Evolutionary conservation across 2,888 invertebrate species (phyloP), one percentile per base, ranked within the genome.

Genomic region (Microctonus hyperodae): DNA sequence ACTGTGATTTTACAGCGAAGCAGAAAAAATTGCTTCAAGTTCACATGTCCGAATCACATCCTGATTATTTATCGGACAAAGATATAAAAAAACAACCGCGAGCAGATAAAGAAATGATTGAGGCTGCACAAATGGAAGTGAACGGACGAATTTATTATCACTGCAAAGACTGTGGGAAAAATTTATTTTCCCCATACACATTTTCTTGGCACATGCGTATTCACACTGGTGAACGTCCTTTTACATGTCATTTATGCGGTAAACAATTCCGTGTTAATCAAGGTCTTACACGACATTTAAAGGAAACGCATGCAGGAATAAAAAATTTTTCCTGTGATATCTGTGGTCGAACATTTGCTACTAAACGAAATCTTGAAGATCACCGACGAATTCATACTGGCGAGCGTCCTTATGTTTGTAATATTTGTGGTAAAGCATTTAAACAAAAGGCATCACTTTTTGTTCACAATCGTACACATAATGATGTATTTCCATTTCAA

Each of bases 251-350:
- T 79, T 77, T 89, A 22, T 90, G 90, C 78, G 90, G 90, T 2
- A 89, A 89, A 73, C 88, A 88, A 76, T 90, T 90, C 81, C 85
- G 90, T 23, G 87, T 90, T n/a, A 88, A 88, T 16, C 87, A 88
- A 80, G 90, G 90, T 0, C 81, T 90, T 28, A 87, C 87, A 55
- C 84, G 90, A 1, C 90, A 91, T 76, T 75, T 90, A 25, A 85
- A 87, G 23, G 89, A 90, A 73, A 90, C 90, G 1, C 90, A 90
- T 81, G 87, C 88, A 72, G 86, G 88, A 2, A 85, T 87, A 4
- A 88, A 88, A 70, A 88, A 88, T 16, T 88, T 87, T 78, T 79
- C 87, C 0, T 90, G 90, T 81, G 85, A 86, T 64, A 74, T 87
- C 25, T 90, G 90, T 79, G 84, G 84, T 0, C 85, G 86, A 22